Evolutionary conservation across 2,888 invertebrate genomes (phyloP), one percentile per base, ranked within the genome.

Genomic region (Plemyria rubiginata): DNA sequence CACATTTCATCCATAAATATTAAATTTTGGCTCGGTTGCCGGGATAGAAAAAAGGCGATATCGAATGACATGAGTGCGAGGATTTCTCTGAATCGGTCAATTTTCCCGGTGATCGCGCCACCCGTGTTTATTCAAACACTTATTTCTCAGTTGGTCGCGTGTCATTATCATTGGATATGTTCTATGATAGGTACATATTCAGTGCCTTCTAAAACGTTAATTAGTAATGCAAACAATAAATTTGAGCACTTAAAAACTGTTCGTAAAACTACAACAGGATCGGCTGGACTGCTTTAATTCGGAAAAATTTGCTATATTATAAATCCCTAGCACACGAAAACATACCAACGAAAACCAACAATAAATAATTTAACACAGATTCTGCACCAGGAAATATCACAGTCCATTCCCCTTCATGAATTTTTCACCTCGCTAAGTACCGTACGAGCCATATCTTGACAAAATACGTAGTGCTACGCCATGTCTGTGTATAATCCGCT

Each of bases 1-100:
- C 88, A 92, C 90, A 90, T 90, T 91, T 90, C 90, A 88, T 88
- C 91, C 87, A 91, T 92, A 92, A 92, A 92, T 92, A 91, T 91
- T 91, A 92, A 92, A 91, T 88, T 87, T 88, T 85, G 85, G 84
- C 85, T 85, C 80, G 85, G 87, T 83, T 84, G 81, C 79, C 79
- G 80, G 82, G 80, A 86, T 85, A 87, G 86, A 87, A 88, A 86
- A 87, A 88, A 89, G 84, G 83, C 85, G 86, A 86, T 88, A 87
- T 88, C 84, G 78, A 80, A 82, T 88, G 86, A 85, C 90, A 87
- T 88, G 89, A 86, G 85, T 82, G 79, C 73, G 83, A 84, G 86
- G 87, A 89, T 92, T 89, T 85, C 82, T 84, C 81, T 85, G 86
- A 90, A 90, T 89, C 89, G 90, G 90, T 88, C 88, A 88, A 91